These are phyloP conservation scores for Betta splendens DNA, from an alignment of 2,797 vertebrate species.

Conservation along the genomic window DNA sequence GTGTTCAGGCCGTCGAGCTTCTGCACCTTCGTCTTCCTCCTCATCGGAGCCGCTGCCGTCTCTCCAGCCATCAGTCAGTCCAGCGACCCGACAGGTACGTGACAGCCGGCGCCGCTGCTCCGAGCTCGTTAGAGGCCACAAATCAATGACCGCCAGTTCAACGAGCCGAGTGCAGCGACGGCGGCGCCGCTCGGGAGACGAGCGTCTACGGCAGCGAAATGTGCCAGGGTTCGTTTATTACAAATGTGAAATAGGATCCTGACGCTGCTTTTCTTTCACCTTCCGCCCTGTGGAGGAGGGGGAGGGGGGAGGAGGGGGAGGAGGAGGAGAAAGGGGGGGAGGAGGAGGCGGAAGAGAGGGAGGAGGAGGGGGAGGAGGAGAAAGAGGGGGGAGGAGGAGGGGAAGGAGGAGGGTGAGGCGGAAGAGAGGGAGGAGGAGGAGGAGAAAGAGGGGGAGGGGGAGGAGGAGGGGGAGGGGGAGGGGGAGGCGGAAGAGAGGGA, in stretches of 20 bases:
- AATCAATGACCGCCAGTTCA: neutral
- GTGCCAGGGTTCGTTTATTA: too few species aligned
- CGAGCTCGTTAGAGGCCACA: neutral
- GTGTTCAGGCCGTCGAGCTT: constrained; percentile 46
- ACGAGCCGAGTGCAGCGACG: too few species aligned
- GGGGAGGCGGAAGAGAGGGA: too few species aligned
- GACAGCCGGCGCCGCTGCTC: neutral
- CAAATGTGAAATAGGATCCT: neutral
- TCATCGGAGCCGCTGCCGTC: neutral
- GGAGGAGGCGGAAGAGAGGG: too few species aligned
- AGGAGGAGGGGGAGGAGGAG: too few species aligned
- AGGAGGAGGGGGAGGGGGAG: too few species aligned
- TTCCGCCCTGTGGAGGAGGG: neutral
- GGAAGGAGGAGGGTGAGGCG: too few species aligned
- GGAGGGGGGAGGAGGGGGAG: too few species aligned
- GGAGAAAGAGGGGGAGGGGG: accelerated
- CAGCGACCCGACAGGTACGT: constrained; percentile 38
- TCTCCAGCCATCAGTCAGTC: constrained; percentile 4
- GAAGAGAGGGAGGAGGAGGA: constrained; percentile 15
- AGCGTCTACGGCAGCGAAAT: too few species aligned
- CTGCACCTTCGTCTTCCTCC: constrained; percentile 39
- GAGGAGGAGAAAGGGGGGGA: too few species aligned
- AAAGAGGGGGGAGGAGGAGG: too few species aligned
- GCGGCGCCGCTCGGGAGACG: too few species aligned
- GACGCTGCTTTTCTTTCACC: neutral